Percentiles rank a stretch among this genome's conserved stretches.
Conservation (phyloP, 1,140 invertebrate genomes). For the Lineus longissimus region DNA sequence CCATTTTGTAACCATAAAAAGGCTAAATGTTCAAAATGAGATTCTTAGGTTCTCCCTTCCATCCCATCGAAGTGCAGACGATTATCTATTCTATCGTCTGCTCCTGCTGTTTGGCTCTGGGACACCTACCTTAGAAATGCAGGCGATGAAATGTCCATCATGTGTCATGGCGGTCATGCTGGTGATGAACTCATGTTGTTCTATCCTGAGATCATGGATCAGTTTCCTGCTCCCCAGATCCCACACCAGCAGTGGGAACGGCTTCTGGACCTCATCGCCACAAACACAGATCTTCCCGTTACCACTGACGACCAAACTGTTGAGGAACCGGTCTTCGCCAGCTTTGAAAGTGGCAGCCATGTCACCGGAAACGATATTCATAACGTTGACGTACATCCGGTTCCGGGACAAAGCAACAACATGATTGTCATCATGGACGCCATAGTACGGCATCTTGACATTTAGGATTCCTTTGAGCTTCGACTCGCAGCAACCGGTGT, state of each 20-base stretch:
- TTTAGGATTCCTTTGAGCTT: slow-evolving; percentile 84
- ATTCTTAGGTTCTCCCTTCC: no score
- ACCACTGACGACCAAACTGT: slow-evolving; percentile 79
- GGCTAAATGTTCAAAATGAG: no score
- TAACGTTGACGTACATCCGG: slow-evolving; percentile 85
- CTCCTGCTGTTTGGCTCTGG: no score
- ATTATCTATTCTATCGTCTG: no score
- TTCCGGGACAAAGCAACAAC: slow-evolving; percentile 78
- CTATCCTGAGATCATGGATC: slow-evolving; percentile 79
- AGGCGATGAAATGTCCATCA: slow-evolving; percentile 69
- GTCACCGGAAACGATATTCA: slow-evolving; percentile 69
- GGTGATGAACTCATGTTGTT: slow-evolving; percentile 83
- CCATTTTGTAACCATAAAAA: no score
- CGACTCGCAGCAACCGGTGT: slow-evolving; percentile 67
- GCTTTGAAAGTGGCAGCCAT: slow-evolving; percentile 74
- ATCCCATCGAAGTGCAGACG: no score
- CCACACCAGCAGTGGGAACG: slow-evolving; percentile 84
- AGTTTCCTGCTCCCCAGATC: slow-evolving; percentile 77
- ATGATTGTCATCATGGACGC: slow-evolving; percentile 73
- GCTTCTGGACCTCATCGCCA: slow-evolving; percentile 86
- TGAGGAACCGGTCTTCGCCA: slow-evolving; percentile 81
- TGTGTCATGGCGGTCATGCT: slow-evolving; percentile 78
- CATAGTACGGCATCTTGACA: slow-evolving; percentile 86
- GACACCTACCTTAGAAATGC: slow-evolving; percentile 59
- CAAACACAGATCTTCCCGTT: slow-evolving; percentile 83